These are phyloP conservation scores for Stramonita haemastoma DNA, from an alignment of 2,888 invertebrate species.

Conservation along the genomic window DNA sequence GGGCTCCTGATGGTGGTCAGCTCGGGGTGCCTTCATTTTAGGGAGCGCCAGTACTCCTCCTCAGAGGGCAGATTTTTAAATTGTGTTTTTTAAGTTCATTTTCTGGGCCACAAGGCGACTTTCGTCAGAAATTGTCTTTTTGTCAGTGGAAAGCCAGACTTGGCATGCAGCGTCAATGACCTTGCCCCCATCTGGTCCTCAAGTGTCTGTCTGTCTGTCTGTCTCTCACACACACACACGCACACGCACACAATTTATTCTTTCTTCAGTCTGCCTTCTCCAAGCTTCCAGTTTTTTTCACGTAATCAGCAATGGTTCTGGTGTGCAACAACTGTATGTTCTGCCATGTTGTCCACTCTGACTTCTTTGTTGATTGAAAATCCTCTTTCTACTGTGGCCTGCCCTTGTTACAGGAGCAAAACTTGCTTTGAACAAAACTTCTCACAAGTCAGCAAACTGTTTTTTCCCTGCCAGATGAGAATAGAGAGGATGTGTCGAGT, in stretches of 20 bases:
- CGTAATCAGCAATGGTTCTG: not conserved
- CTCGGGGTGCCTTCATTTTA: not conserved
- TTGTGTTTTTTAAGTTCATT: not conserved
- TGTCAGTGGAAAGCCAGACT: not conserved
- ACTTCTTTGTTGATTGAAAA: not conserved
- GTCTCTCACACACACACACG: no score
- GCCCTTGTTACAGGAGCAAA: not conserved
- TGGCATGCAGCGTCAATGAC: not conserved
- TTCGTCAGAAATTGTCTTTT: conserved; percentile 4
- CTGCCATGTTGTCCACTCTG: conserved; percentile 11
- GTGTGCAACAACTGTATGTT: not conserved
- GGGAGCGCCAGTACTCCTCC: conserved; percentile 16
- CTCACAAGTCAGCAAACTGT: not conserved
- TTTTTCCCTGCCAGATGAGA: not conserved
- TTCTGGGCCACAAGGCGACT: not conserved
- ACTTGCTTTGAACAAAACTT: conserved; percentile 1
- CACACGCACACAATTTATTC: no score
- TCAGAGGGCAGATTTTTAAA: not conserved
- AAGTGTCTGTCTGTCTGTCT: no score
- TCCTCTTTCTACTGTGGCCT: no score
- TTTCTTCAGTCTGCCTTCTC: no score
- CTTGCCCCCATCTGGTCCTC: not conserved
- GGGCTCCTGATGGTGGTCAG: not conserved
- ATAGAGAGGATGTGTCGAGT: no score
- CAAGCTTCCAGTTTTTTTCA: not conserved